Conservation (phyloP, 2,888 invertebrate species). For the Acheta domesticus region DNA sequence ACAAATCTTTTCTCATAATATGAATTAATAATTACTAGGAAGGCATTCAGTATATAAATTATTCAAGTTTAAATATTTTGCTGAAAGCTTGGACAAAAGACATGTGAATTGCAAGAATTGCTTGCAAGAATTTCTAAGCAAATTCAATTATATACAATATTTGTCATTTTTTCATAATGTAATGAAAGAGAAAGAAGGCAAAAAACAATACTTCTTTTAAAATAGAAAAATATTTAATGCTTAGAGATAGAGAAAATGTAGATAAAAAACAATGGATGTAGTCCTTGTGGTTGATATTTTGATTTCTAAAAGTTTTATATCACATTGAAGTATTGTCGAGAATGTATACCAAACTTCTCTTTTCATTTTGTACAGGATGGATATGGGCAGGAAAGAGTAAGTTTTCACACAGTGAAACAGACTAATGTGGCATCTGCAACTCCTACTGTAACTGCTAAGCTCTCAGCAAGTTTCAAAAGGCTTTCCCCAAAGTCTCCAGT, state of each 20-base stretch:
- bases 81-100: too few relatives aligned
- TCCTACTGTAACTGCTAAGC: slow-evolving; percentile 47
- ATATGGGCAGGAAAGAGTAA: slow-evolving; percentile 66
- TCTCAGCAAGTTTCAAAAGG: slow-evolving; percentile 55
- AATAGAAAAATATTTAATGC: too few relatives aligned
- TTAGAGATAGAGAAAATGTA: too few relatives aligned
- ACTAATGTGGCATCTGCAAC: slow-evolving; percentile 50
- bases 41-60: not conserved
- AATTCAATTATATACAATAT: too few relatives aligned
- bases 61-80: too few relatives aligned
- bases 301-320: too few relatives aligned
- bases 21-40: slow-evolving; percentile 3
- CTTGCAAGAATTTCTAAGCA: too few relatives aligned
- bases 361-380: slow-evolving; percentile 48
- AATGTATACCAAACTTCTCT: too few relatives aligned
- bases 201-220: not conserved
- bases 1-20: not conserved
- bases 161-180: not conserved
- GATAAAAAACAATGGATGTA: too few relatives aligned
- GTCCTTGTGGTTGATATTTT: too few relatives aligned
- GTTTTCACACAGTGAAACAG: slow-evolving; percentile 66
- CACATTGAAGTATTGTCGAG: too few relatives aligned
- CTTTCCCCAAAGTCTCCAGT: slow-evolving; percentile 54
- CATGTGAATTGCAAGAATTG: too few relatives aligned
- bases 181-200: not conserved